Conservation (phyloP, 2,888 invertebrate genomes). For the Drosophila mulleri region DNA sequence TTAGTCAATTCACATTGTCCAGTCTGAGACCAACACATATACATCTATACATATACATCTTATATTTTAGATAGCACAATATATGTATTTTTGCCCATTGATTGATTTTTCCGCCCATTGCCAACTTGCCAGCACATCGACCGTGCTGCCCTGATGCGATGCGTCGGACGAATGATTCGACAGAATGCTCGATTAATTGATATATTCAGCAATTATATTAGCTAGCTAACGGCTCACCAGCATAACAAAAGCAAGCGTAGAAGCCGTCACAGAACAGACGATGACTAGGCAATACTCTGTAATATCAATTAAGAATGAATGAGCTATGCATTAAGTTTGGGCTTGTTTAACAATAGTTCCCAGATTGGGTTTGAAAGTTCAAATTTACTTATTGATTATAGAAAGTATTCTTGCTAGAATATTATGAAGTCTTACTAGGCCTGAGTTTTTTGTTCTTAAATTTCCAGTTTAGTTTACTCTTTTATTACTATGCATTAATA, state of each 20-base stretch:
- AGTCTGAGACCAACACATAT: no score
- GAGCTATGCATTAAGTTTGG: neutral
- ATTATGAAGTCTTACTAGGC: no score
- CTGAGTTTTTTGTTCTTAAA: no score
- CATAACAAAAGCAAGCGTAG: constrained; percentile 2
- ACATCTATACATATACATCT: no score
- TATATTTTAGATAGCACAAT: neutral
- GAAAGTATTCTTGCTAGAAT: neutral
- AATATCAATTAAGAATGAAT: neutral
- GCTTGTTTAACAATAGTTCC: neutral
- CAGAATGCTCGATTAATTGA: constrained; percentile 37
- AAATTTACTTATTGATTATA: neutral
- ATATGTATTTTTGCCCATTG: neutral
- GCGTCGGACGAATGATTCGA: constrained; percentile 22
- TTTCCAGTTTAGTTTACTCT: no score
- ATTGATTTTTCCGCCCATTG: constrained; percentile 20
- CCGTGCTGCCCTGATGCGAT: neutral
- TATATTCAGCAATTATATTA: constrained; percentile 25
- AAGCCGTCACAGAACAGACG: neutral
- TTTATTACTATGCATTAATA: no score
- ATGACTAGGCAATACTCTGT: constrained; percentile 5
- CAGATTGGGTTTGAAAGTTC: neutral
- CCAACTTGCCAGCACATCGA: constrained; percentile 2
- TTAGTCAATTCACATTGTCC: neutral
- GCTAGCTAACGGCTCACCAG: constrained; percentile 22